Conservation (phyloP, 2,888 invertebrate species). For the Watsonalla cultraria region DNA sequence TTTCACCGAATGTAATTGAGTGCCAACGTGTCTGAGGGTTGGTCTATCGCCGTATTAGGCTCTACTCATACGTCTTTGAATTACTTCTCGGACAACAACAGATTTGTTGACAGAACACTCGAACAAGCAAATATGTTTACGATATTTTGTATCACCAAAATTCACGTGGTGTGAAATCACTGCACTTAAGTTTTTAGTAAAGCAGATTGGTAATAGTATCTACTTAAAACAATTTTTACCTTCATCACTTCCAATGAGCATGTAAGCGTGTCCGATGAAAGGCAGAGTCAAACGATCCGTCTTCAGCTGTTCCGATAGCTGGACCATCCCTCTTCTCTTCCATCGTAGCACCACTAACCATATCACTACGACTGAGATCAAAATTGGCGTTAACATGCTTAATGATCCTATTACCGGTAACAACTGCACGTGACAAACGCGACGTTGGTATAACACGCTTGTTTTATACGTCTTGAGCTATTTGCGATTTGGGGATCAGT, state of each 20-base stretch:
- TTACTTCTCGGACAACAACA: too few relatives aligned
- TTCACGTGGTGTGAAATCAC: too few relatives aligned
- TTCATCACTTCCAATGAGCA: slow-evolving; percentile 23
- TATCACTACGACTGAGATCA: slow-evolving; percentile 8
- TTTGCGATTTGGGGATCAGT: background rate
- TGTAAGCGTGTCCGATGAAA: slow-evolving; percentile 26
- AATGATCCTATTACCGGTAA: background rate
- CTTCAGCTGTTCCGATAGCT: slow-evolving; percentile 19
- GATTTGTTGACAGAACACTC: too few relatives aligned
- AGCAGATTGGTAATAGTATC: too few relatives aligned
- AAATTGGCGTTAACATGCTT: slow-evolving; percentile 2
- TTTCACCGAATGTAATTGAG: too few relatives aligned
- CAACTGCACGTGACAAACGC: background rate
- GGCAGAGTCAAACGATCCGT: slow-evolving; percentile 22
- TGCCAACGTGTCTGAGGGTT: too few relatives aligned
- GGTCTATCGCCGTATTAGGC: too few relatives aligned
- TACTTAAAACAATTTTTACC: slow-evolving; percentile 10
- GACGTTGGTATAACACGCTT: background rate
- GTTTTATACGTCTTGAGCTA: background rate
- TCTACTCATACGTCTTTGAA: too few relatives aligned
- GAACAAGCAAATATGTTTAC: too few relatives aligned
- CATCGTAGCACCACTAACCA: slow-evolving; percentile 14
- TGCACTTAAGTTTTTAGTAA: too few relatives aligned
- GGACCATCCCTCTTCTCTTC: slow-evolving; percentile 15
- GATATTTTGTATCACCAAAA: too few relatives aligned